Conservation (phyloP, 2,113 vertebrate genomes). For the Ammodytes marinus region DNA sequence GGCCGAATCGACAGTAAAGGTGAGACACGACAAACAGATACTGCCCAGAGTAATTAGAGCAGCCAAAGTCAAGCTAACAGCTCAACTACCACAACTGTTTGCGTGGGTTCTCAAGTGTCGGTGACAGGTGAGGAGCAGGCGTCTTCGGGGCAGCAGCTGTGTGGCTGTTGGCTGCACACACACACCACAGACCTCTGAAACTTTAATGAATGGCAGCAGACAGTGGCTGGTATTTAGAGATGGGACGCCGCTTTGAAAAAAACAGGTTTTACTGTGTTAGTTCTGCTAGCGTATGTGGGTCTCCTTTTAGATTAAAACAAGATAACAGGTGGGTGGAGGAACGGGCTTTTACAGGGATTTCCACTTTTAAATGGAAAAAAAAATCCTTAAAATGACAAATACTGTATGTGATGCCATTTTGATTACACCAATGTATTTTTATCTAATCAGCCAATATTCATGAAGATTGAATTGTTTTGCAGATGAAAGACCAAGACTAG, state of each 20-base stretch:
- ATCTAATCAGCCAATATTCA: not conserved
- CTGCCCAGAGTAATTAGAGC: constrained; percentile 1
- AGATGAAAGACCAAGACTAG: not conserved
- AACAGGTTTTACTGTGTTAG: not conserved
- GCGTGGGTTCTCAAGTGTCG: constrained; percentile 39
- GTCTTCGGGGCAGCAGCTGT: constrained; percentile 45
- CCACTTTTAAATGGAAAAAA: no score
- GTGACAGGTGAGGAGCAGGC: constrained; percentile 53
- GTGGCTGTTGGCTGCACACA: constrained; percentile 3
- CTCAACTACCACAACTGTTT: constrained; percentile 22
- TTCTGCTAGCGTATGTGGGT: not conserved
- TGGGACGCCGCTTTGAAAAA: not conserved
- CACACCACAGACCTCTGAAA: constrained; percentile 38
- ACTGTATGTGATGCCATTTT: not conserved
- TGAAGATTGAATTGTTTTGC: not conserved
- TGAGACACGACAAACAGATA: not conserved
- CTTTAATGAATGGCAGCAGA: constrained; percentile 41
- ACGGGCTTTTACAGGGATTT: not conserved
- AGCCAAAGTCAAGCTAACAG: not conserved
- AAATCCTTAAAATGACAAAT: not conserved
- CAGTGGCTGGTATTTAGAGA: constrained; percentile 19
- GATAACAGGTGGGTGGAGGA: not conserved
- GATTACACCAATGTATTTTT: not conserved
- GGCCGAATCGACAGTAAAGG: not conserved
- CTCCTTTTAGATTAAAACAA: constrained; percentile 3